phyloP scores from a whole-genome alignment of 2,113 vertebrate species.

The Protomyctophum bolini region DNA sequence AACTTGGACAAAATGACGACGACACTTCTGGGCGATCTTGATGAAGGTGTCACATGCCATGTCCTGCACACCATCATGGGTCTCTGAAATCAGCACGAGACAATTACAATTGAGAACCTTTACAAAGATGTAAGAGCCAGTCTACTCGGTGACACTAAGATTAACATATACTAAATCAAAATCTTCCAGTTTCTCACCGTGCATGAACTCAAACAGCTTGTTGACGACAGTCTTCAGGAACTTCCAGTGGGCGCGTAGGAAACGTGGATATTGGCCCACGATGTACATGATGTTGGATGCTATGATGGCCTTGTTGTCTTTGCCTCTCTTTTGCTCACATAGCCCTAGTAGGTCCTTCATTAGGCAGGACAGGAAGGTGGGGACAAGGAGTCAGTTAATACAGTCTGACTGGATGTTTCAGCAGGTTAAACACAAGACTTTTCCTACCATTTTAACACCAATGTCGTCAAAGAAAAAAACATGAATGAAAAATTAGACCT shows the following conservation, averaged over 20 bases:
- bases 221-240: constrained; percentile 97
- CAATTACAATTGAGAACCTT: too few species aligned
- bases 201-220: constrained; percentile 98
- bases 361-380: constrained; percentile 22
- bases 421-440: background rate
- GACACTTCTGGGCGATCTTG: constrained; percentile 96
- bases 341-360: constrained; percentile 90
- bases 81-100: constrained; percentile 79
- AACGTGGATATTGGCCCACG: constrained; percentile 94
- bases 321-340: constrained; percentile 95
- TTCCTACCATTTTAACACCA: too few species aligned
- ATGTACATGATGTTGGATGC: constrained; percentile 99
- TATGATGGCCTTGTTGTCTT: constrained; percentile 98
- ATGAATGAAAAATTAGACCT: too few species aligned
- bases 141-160: too few species aligned
- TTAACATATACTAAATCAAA: too few species aligned
- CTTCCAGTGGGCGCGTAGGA: constrained; percentile 96
- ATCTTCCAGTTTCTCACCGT: constrained; percentile 79
- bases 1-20: constrained; percentile 94
- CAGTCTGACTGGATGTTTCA: background rate
- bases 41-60: constrained; percentile 99
- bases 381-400: background rate
- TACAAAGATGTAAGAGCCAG: too few species aligned
- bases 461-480: too few species aligned
- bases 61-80: constrained; percentile 95